Conservation (phyloP, 2,113 vertebrate genomes). For the Podilymbus podiceps region DNA sequence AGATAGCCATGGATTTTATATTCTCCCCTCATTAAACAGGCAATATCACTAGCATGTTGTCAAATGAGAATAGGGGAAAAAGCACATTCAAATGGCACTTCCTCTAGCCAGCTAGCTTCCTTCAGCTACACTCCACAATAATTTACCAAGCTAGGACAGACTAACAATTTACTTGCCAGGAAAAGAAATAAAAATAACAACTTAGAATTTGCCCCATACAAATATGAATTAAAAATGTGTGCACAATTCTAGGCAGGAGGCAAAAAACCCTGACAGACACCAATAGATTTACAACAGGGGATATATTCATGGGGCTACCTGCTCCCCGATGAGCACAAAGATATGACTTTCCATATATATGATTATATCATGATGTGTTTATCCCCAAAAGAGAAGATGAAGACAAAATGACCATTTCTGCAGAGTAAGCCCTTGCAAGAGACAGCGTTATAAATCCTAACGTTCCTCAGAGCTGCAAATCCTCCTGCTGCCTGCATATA, state of each 20-base stretch:
- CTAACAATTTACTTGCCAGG: background rate
- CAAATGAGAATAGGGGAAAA: background rate
- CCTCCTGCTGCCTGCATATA: slow-evolving; percentile 54
- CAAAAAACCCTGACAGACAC: background rate
- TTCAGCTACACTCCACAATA: background rate
- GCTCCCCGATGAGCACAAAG: background rate
- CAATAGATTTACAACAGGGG: background rate
- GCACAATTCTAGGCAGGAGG: background rate
- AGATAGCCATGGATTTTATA: background rate
- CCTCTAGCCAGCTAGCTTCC: background rate
- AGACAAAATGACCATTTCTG: slow-evolving; percentile 40
- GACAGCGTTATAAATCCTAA: slow-evolving; percentile 43
- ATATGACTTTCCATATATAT: slow-evolving; percentile 12
- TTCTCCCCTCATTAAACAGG: background rate
- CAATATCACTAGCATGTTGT: background rate
- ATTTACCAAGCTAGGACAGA: background rate
- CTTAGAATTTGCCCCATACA: background rate
- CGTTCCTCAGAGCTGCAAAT: slow-evolving; percentile 52
- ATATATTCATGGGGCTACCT: slow-evolving; percentile 12
- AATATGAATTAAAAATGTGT: background rate
- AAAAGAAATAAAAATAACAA: background rate
- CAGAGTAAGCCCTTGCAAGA: slow-evolving; percentile 45
- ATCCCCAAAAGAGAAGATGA: slow-evolving; percentile 19
- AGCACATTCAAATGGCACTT: background rate
- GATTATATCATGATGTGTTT: slow-evolving; percentile 16